Base-by-base conservation (phyloP, 2,113 vertebrate genomes). In the Erinaceus europaeus region DNA sequence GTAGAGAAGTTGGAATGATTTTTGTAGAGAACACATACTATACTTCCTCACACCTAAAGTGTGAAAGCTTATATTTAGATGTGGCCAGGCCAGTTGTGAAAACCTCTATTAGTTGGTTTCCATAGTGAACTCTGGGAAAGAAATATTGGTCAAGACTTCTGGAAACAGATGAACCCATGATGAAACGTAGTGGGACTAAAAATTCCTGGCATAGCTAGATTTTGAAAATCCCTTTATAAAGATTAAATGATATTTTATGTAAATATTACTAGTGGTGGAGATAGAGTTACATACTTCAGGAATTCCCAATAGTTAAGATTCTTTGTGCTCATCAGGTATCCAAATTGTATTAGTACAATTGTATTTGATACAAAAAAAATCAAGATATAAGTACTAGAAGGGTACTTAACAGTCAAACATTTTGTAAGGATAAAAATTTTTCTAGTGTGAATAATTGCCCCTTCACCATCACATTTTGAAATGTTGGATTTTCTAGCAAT, bases 361-460 rank as follows among this genome's bases (percentile, higher is more conserved):
- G 9, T n/a, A n/a, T n/a, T 80, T 91, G 52, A 62, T 76, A 83
- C 12, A 62, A 91, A 91, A 90, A 59, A 27, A 23, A 8, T 83
- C 62, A 88, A 68, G 71, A 89, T 27, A 55, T 57, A 76, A 75
- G 50, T 76, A 38, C 14, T 50, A 9, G 4, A 11, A 18, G 29
- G 29, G 27, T 12, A 57, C 55, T 17, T 57, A 10, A 29, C 25
- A 90, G 88, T 92, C 55, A 92, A 76, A 88, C 0, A 38, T 59
- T 80, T 88, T 67, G 3, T 79, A 82, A 82, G 57, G 79, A 79
- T 88, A 86, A 55, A 75, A 77, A 57, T 75, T 42, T 68, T 34
- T 90, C 52, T 75, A 42, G 32, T 77, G 40, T 77, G n/a, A 86
- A 86, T 88, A 88, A 88, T 83, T 92, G 23, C 46, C 84, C 36